Base-by-base conservation (phyloP, 1,140 invertebrate genomes). In the Akabosia matsudoensis region DNA sequence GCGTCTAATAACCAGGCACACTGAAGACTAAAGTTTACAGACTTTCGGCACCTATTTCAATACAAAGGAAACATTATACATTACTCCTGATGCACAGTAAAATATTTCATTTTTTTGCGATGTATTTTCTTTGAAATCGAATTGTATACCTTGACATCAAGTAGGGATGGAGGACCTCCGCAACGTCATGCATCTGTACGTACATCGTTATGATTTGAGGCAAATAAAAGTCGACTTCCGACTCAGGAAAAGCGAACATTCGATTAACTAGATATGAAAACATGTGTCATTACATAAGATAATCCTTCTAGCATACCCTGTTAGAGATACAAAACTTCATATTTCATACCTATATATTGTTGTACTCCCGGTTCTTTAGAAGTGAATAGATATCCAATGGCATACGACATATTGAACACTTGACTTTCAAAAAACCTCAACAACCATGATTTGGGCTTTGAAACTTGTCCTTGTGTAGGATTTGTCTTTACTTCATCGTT, bases 131-230 rank as follows among this genome's bases (percentile, higher is more conserved):
- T n/a, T n/a, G n/a, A n/a, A n/a, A n/a, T n/a, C n/a, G n/a, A n/a
- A n/a, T n/a, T 28, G 3, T 31, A 70, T 85, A 93, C 92, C 93
- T 91, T 87, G 96, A 89, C 78, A 97, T 90, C 82, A 99, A 88
- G 88, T 99, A 99, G 61, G 96, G 94, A 88, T 97, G 94, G 74
- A 96, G 89, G 75, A 92, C 93, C 87, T 98, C 96, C 67, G 96
- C 96, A 75, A 98, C 90, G 83, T 98, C 96, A 81, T 92, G 91
- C 90, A 97, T 96, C 86, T 98, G 96, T 86, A 98, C 95, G 83
- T 98, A 99, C 94, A 99, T 97, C 82, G 95, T 96, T 80, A 98
- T 92, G 82, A 99, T 85, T 85, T 99, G 97, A 52, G 97, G 97
- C 82, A 99, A 89, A 87, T 98, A 99, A 85, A 98, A 97, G 86